phyloP scores from a whole-genome alignment of 2,888 invertebrate species.

The Biston stratarius region DNA sequence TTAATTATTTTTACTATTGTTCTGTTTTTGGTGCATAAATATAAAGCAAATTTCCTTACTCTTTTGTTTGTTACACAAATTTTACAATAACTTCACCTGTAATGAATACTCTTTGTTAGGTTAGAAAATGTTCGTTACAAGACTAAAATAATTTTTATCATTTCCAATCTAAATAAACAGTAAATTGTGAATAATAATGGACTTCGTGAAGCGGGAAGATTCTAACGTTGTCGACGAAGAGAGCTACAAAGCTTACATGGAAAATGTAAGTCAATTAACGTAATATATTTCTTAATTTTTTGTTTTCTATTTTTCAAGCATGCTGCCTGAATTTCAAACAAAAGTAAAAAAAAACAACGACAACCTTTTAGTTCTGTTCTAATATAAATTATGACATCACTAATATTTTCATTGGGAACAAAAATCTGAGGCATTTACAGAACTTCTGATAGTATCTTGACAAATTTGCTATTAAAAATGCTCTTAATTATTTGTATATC shows the following conservation, averaged over 20 bases:
- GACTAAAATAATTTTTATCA: conserved; percentile 44
- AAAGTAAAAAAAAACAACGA: not conserved
- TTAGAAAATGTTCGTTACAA: conserved; percentile 66
- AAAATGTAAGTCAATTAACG: conserved; percentile 66
- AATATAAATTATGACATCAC: not conserved
- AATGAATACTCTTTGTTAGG: conserved; percentile 54
- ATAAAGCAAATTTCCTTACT: conserved; percentile 5
- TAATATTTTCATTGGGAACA: not conserved
- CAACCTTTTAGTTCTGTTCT: not conserved
- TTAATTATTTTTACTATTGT: conserved; percentile 35
- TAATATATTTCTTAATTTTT: conserved; percentile 37
- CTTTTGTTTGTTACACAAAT: conserved; percentile 1
- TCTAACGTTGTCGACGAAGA: conserved; percentile 73
- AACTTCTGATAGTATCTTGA: not conserved
- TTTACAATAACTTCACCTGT: not conserved
- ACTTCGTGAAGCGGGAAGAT: conserved; percentile 80
- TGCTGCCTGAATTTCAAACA: conserved; percentile 17
- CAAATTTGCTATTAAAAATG: too few species aligned
- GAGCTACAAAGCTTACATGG: conserved; percentile 73
- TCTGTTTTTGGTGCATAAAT: conserved; percentile 1
- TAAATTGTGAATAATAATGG: conserved; percentile 59
- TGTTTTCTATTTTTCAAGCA: conserved; percentile 47
- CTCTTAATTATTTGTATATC: not conserved
- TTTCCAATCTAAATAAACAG: not conserved
- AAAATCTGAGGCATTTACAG: too few species aligned